A percentile compares a stretch with the other conserved stretches of the same genome.
phyloP scores from a whole-genome alignment of 2,113 vertebrate species.

The Psephotus haematonotus region DNA sequence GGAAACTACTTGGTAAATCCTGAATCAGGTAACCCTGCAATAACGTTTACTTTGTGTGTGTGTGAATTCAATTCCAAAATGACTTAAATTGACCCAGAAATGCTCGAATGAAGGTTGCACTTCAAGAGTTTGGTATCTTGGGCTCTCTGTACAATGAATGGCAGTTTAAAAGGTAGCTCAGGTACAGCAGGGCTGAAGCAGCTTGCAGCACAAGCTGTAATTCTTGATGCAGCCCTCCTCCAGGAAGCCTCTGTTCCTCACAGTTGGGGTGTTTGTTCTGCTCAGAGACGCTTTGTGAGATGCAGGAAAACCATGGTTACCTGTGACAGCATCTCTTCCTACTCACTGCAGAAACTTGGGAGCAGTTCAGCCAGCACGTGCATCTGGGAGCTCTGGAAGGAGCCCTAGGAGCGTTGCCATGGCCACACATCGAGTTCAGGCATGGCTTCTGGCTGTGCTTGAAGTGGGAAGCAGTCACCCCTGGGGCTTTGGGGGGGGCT shows the following conservation, averaged over 20 bases:
- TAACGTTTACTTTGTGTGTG: neutral
- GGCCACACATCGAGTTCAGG: fast-evolving
- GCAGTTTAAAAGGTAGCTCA: neutral
- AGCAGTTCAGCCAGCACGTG: conserved; percentile 32
- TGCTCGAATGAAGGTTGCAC: neutral
- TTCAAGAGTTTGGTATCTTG: neutral
- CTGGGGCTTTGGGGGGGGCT: neutral
- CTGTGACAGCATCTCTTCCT: conserved; percentile 66
- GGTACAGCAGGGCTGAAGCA: neutral
- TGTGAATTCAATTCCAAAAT: neutral
- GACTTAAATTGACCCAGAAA: neutral
- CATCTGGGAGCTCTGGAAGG: neutral
- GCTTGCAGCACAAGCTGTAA: conserved; percentile 3
- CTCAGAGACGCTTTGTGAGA: conserved; percentile 5
- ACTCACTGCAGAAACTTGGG: conserved; percentile 39
- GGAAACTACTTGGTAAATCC: conserved; percentile 86
- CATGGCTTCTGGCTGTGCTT: neutral
- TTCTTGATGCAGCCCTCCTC: conserved; percentile 20
- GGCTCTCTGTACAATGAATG: neutral
- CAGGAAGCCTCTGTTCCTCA: neutral
- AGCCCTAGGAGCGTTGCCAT: neutral
- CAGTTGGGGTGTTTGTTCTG: conserved; percentile 44
- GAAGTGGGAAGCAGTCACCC: neutral
- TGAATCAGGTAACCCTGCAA: conserved; percentile 82
- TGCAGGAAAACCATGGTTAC: conserved; percentile 72